phyloP scores from a whole-genome alignment of 2,888 invertebrate species.

The Tenthredo mesomela region DNA sequence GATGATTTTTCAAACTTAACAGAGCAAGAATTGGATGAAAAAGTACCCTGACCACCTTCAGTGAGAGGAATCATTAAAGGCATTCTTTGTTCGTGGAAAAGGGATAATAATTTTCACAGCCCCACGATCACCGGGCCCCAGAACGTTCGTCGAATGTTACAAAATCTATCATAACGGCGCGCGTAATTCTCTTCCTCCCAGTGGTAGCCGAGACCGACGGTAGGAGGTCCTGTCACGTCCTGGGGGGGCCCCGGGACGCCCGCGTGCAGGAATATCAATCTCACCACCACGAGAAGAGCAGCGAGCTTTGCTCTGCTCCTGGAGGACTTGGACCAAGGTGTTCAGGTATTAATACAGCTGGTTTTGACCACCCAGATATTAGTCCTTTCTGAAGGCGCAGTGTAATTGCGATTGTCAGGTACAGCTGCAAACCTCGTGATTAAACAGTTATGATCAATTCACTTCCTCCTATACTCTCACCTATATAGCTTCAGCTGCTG shows the following conservation, averaged over 20 bases:
- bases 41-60: slow-evolving; percentile 17
- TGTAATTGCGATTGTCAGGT: background rate
- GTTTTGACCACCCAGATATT: slow-evolving; percentile 1
- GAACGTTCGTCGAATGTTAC: slow-evolving; percentile 40
- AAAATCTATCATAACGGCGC: slow-evolving; percentile 50
- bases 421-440: background rate
- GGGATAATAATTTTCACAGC: slow-evolving; percentile 29
- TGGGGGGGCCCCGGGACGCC: slow-evolving; percentile 59
- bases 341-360: slow-evolving; percentile 14
- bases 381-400: background rate
- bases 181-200: slow-evolving; percentile 21
- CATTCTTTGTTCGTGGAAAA: slow-evolving; percentile 44
- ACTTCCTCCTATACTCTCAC: background rate
- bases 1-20: slow-evolving; percentile 1
- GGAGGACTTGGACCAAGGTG: background rate
- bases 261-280: slow-evolving; percentile 66
- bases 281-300: slow-evolving; percentile 62
- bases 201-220: slow-evolving; percentile 57
- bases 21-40: slow-evolving; percentile 13
- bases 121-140: background rate
- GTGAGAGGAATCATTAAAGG: slow-evolving; percentile 15
- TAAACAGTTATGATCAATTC: background rate
- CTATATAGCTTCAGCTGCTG: background rate
- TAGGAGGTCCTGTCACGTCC: slow-evolving; percentile 67
- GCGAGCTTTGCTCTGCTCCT: slow-evolving; percentile 7